Conservation (phyloP, 2,888 invertebrate genomes). For the Tetragonisca angustula region DNA sequence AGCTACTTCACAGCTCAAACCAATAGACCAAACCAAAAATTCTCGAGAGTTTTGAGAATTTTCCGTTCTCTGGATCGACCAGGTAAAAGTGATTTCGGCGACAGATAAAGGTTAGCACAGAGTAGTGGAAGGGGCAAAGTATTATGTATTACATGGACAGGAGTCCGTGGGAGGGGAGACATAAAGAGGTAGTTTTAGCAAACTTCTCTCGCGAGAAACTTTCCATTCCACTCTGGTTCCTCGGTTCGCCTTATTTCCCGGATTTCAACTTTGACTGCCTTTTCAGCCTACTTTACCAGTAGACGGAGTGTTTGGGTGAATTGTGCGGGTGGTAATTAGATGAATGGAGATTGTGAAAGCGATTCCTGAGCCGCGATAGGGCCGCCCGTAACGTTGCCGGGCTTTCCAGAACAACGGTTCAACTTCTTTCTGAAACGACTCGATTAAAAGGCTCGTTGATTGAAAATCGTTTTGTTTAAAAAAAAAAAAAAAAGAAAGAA, state of each 20-base stretch:
- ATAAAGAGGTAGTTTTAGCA: not conserved
- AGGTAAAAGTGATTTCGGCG: too few species aligned
- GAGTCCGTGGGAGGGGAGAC: not conserved
- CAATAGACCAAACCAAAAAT: not conserved
- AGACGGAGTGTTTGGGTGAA: not conserved
- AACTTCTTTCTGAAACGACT: not conserved
- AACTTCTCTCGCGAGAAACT: conserved; percentile 18
- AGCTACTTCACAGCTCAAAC: too few species aligned
- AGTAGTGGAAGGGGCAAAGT: not conserved
- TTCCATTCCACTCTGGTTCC: conserved; percentile 12
- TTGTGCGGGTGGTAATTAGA: conserved; percentile 26
- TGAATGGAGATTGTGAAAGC: not conserved
- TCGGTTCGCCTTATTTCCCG: not conserved
- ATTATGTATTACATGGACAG: conserved; percentile 12
- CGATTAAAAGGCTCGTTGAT: not conserved
- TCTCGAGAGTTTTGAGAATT: not conserved
- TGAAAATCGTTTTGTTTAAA: not conserved
- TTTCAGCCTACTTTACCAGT: conserved; percentile 25
- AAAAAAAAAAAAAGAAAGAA: too few species aligned
- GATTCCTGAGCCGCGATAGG: conserved; percentile 5
- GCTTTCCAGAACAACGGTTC: not conserved
- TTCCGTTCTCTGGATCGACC: not conserved
- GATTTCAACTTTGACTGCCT: conserved; percentile 18
- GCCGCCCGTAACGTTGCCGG: not conserved
- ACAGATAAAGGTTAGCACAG: not conserved